phyloP scores from a whole-genome alignment of 2,113 vertebrate genomes.

The Coptodon bakossiorum region DNA sequence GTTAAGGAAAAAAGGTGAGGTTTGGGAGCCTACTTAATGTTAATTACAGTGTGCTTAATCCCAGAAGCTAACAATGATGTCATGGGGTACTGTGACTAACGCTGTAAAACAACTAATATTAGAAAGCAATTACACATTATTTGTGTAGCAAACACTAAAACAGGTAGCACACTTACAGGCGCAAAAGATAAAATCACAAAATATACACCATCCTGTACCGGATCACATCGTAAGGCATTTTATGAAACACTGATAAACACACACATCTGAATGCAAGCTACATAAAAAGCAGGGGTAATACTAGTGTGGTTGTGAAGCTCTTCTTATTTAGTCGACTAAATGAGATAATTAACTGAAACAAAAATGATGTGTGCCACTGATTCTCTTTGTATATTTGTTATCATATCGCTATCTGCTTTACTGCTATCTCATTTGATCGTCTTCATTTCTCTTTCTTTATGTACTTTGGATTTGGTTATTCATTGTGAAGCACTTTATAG shows the following conservation, averaged over 20 bases:
- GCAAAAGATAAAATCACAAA: neutral
- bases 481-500: neutral
- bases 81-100: slow-evolving; percentile 13
- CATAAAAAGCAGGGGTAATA: neutral
- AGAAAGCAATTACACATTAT: neutral
- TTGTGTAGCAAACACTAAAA: neutral
- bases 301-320: neutral
- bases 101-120: slow-evolving; percentile 17
- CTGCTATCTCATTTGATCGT: neutral
- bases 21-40: slow-evolving; percentile 24
- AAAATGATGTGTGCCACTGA: neutral
- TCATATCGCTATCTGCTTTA: neutral
- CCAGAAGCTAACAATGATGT: slow-evolving; percentile 26
- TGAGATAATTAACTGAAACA: neutral
- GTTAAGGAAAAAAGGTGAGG: slow-evolving; percentile 6
- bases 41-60: slow-evolving; percentile 45
- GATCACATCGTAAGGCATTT: neutral
- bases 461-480: neutral
- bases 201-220: neutral
- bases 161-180: neutral
- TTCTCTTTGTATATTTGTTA: neutral
- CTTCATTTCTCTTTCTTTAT: neutral
- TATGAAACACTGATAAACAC: neutral
- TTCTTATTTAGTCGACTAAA: neutral
- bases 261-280: neutral